phyloP scores from a whole-genome alignment of 2,888 invertebrate genomes.

The Torymus aiolomorphi region DNA sequence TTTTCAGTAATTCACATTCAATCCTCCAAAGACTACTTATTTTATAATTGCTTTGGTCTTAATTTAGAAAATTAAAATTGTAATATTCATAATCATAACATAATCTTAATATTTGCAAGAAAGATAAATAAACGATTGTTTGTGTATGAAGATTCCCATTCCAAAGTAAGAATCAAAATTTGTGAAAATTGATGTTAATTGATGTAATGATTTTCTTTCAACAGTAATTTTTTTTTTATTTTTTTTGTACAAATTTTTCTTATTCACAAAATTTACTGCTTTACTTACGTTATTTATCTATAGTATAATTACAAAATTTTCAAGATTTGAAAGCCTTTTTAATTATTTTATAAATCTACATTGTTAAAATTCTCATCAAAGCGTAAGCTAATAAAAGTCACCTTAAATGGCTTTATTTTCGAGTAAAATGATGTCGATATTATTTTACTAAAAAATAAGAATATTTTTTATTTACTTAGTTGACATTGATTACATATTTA shows the following conservation, averaged over 20 bases:
- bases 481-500: slow-evolving; percentile 42
- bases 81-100: slow-evolving; percentile 2
- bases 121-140: neutral
- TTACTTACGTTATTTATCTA: slow-evolving; percentile 27
- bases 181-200: slow-evolving; percentile 5
- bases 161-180: neutral
- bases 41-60: slow-evolving; percentile 13
- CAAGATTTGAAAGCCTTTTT: slow-evolving; percentile 1
- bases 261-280: slow-evolving; percentile 39
- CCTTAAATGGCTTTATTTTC: slow-evolving; percentile 24
- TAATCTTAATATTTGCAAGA: neutral
- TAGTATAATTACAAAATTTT: slow-evolving; percentile 39
- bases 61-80: slow-evolving; percentile 30
- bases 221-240: neutral
- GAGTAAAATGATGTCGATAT: neutral
- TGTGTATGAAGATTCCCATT: too few relatives aligned
- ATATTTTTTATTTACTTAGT: slow-evolving; percentile 3
- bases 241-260: slow-evolving; percentile 16
- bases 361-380: slow-evolving; percentile 5
- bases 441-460: slow-evolving; percentile 38
- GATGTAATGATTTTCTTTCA: slow-evolving; percentile 1
- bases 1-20: slow-evolving; percentile 17
- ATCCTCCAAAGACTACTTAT: slow-evolving; percentile 6
- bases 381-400: slow-evolving; percentile 5
- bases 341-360: slow-evolving; percentile 18